A percentile compares a stretch with the other conserved stretches of the same genome.
Evolutionary conservation across 2,797 vertebrate genomes (phyloP).

Genomic region (Myotis pilosus): DNA sequence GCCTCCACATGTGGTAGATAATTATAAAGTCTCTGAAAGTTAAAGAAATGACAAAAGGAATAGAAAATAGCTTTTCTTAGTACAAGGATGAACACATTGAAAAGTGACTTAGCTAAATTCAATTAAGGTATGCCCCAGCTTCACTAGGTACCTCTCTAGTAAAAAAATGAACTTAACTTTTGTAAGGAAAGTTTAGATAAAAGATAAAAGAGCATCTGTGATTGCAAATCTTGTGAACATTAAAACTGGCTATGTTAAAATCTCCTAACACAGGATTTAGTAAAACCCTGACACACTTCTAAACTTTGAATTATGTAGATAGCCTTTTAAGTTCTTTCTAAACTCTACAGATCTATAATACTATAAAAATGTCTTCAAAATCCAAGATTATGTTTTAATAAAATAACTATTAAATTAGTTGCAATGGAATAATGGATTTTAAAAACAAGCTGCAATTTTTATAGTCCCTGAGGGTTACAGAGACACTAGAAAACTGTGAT

Average conservation of each 20-base stretch:
- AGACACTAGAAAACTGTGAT: not conserved
- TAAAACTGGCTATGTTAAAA: not conserved
- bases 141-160: not conserved
- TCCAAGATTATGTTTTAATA: not conserved
- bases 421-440: not conserved
- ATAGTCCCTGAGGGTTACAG: not conserved
- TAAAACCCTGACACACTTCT: not conserved
- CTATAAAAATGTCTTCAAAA: not conserved
- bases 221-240: not conserved
- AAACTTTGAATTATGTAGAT: not conserved
- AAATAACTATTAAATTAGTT: conserved; percentile 5
- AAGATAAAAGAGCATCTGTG: not conserved
- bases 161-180: not conserved
- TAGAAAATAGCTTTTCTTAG: not conserved
- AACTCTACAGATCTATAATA: not conserved
- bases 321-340: not conserved
- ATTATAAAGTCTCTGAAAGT: not conserved
- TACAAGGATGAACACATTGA: not conserved
- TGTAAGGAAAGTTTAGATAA: not conserved
- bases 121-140: not conserved
- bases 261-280: not conserved
- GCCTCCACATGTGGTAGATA: not conserved
- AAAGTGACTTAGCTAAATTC: not conserved
- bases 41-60: not conserved
- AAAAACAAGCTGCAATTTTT: not conserved